Base-by-base conservation (phyloP, 2,113 vertebrate genomes). In the Brienomyrus brachyistius region DNA sequence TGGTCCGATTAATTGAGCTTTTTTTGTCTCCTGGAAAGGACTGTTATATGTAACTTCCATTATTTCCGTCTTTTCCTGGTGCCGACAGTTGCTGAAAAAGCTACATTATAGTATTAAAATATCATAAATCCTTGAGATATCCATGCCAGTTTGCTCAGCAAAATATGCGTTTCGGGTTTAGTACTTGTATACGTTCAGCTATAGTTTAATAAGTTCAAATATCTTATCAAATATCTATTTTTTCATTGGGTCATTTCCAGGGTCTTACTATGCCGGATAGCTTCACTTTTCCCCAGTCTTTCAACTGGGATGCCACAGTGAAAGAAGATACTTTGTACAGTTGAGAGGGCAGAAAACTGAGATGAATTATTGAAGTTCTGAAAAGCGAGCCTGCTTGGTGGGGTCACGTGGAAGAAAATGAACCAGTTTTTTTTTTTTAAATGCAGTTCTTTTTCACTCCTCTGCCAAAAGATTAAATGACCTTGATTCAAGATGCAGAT, bases 301-400 rank as follows among this genome's bases (percentile, higher is more conserved):
- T 54, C 50, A 17, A 86, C 10, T 27, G 85, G 23, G 8, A 31
- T 54, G 23, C 19, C 13, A 86, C 84, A 51, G 84, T 86, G 85
- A 86, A 52, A 86, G 80, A 89, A 35, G 88, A 84, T 47, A 62
- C 80, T 19, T 86, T 23, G 11, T 27, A 27, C 31, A n/a, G 23
- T 23, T 4, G 10, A 7, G 50, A 89, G 23, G 88, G 51, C 88
- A 84, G 51, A 59, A 52, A 84, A 40, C 74, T 5, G 9, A 19
- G 9, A 59, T 89, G 43, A 89, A 89, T 89, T 84, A 89, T 89
- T 89, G 52, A 89, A 27, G 80, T 13, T 11, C 8, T 48, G 89
- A 89, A 89, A 89, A 84, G 35, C 27, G 40, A 89, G 45, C 82
- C 77, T 8, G 19, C 88, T 10, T 27, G 77, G 21, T 47, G 7